Percentiles rank a stretch among this genome's conserved stretches.
These are phyloP conservation scores for Cybosia mesomella DNA, from an alignment of 2,888 invertebrate species.

Conservation along the genomic window DNA sequence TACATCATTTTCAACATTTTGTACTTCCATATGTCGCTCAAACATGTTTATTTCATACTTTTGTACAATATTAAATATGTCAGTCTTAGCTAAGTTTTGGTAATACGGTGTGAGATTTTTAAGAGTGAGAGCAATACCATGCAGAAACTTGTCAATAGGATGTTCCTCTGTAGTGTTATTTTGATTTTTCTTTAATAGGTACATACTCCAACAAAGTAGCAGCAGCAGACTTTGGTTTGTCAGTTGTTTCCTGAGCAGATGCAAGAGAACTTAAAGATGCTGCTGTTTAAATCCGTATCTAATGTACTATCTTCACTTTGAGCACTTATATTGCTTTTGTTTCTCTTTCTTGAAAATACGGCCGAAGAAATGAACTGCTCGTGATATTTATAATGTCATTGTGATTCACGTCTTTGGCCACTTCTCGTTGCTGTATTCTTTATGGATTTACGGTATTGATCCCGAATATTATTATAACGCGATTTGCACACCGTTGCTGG, in stretches of 20 bases:
- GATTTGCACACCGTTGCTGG: constrained; percentile 7
- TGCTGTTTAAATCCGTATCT: constrained; percentile 15
- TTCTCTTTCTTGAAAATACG: constrained; percentile 15
- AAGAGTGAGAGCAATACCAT: constrained; percentile 10
- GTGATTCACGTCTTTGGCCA: constrained; percentile 13
- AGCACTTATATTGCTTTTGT: constrained; percentile 13
- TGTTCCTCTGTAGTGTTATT: constrained; percentile 12
- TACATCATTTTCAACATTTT: constrained; percentile 14
- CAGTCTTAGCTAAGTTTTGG: constrained; percentile 13
- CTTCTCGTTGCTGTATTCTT: constrained; percentile 12
- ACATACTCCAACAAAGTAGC: constrained; percentile 21
- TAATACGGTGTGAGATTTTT: constrained; percentile 16
- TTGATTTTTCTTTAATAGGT: constrained; percentile 21
- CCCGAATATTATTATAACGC: constrained; percentile 7
- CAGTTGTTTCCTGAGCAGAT: constrained; percentile 18
- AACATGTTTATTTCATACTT: constrained; percentile 14
- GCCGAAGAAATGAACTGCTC: constrained; percentile 11
- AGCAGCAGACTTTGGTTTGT: constrained; percentile 17
- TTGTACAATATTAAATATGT: constrained; percentile 12
- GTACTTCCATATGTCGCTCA: constrained; percentile 15
- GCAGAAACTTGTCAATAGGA: constrained; percentile 18
- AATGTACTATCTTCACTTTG: constrained; percentile 10
- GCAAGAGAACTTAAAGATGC: constrained; percentile 16
- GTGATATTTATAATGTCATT: constrained; percentile 9
- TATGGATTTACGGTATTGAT: constrained; percentile 10